Conservation (phyloP, 2,888 invertebrate genomes). For the Notodonta ziczac region DNA sequence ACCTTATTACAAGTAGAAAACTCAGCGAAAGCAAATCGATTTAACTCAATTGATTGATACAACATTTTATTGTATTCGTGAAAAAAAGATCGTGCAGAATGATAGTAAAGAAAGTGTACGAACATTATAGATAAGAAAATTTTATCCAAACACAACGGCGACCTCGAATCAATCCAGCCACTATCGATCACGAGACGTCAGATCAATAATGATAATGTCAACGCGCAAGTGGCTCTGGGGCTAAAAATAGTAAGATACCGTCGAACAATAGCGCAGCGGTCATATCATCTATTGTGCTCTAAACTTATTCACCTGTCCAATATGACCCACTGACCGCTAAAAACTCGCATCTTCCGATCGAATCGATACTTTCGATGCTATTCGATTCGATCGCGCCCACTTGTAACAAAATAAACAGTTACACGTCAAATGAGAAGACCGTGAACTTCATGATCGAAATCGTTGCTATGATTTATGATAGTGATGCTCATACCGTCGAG, state of each 20-base stretch:
- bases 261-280: constrained; percentile 50
- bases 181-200: constrained; percentile 52
- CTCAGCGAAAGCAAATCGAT: constrained; percentile 5
- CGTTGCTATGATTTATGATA: constrained; percentile 49
- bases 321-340: constrained; percentile 66
- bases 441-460: constrained; percentile 59
- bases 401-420: constrained; percentile 55
- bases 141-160: constrained; percentile 16
- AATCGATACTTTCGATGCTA: constrained; percentile 61
- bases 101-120: constrained; percentile 33
- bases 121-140: constrained; percentile 28
- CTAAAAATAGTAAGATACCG: constrained; percentile 45
- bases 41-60: not conserved
- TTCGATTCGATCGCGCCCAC: constrained; percentile 60
- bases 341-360: constrained; percentile 44
- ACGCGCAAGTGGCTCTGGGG: constrained; percentile 37
- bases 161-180: constrained; percentile 37
- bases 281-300: constrained; percentile 51
- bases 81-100: constrained; percentile 8
- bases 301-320: constrained; percentile 62
- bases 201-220: constrained; percentile 60
- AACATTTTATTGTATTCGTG: not conserved
- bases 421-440: constrained; percentile 49
- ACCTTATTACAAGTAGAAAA: too few species aligned
- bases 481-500: constrained; percentile 34